Base-by-base conservation (phyloP, 2,888 invertebrate genomes). In the Clistopyga incitator region DNA sequence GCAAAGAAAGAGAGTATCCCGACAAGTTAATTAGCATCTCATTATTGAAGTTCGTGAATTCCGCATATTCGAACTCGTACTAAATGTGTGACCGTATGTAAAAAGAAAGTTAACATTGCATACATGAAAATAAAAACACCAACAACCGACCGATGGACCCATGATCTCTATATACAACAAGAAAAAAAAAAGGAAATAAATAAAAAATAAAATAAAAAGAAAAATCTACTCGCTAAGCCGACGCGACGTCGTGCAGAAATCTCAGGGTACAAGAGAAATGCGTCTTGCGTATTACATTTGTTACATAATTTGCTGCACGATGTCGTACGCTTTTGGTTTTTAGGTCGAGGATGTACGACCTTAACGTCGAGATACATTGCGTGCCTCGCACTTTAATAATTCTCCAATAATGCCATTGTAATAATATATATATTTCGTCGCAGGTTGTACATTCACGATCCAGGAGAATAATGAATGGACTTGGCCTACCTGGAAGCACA, bases 401-500 rank as follows among this genome's bases (percentile, higher is more conserved):
- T 3, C n/a, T 20, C 29, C 6, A 13, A 29, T 59, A 29, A 3
- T 3, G 52, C 18, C 1, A 34, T 15, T 50, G 15, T 42, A 45
- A 45, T 23, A 11, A 65, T 76, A 56, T 47, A 56, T 47, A 68
- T 47, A 68, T 47, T 70, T 68, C 68, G 65, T 56, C 15, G 34
- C 71, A 75, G 71, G 81, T 81, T 84, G 86, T 75, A 78, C 81
- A 80, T 77, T 54, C 85, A 82, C 87, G 86, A 84, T 84, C 86
- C 87, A 89, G 91, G 90, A 64, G 64, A 92, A 93, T 92, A 93
- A 93, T 92, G 93, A 93, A 90, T 92, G 90, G 93, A 92, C 91
- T 93, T 93, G 92, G 92, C 93, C 93, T 93, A 93, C 93, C 93
- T 93, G 92, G 90, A 93, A 93, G 93, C 93, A 93, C 93, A 93